Evolutionary conservation across 2,797 vertebrate species (phyloP), one percentile per base, ranked within the genome.

Genomic region (Falco biarmicus): DNA sequence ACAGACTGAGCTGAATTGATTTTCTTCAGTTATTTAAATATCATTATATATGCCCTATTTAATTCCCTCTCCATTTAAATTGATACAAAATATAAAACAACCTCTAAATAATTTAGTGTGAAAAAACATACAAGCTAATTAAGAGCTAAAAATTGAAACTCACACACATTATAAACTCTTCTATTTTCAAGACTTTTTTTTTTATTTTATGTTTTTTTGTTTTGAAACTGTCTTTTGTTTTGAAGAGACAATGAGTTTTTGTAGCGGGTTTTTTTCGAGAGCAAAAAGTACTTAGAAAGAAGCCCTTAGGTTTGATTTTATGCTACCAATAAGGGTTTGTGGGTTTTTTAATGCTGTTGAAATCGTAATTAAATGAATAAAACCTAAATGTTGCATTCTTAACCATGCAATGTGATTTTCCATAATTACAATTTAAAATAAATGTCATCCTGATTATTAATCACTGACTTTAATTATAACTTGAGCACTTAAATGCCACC

Each of bases 61-160:
- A 94, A 94, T 94, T 79, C 54, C 68, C 54, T 93, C 84, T 92
- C 65, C 50, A 69, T 81, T 90, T 94, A 93, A 87, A 97, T 74
- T 94, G 48, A 89, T 82, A 83, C 3, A 12, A 70, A 94, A 94
- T 82, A 83, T 87, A 88, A 91, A 96, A 89, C 74, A 75, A 47
- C 28, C 14, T 69, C 29, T 96, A 93, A 96, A 96, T 93, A 93
- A 95, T 94, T 96, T 87, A 95, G 54, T 84, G 47, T 32, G 50
- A 78, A 83, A 94, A 95, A 96, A 54, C 16, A 66, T 47, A 86
- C 43, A 45, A 88, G 37, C 41, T 90, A 96, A 96, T 94, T 95
- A 94, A 95, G 96, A 97, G 66, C 71, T 90, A 93, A 88, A 96
- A 69, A 8, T 81, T 8, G 13, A 96, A 96, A 63, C 5, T 1